Evolutionary conservation across 2,113 vertebrate genomes (phyloP).

Genomic region (Ptyas mucosa): DNA sequence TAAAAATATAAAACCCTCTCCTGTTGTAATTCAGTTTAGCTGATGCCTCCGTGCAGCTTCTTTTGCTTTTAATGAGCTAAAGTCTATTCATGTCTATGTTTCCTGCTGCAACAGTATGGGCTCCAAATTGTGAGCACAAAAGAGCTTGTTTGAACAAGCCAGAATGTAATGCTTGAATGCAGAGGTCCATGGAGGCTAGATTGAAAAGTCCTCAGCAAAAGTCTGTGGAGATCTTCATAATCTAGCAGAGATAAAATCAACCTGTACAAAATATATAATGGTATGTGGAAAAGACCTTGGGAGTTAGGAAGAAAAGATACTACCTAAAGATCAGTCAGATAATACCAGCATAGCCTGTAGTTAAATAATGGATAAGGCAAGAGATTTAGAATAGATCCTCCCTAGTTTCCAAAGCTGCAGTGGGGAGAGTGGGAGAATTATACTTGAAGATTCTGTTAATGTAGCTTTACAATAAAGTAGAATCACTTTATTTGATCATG

Average conservation of each 20-base stretch:
- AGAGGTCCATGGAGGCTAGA: background rate
- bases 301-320: background rate
- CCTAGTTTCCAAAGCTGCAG: background rate
- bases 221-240: background rate
- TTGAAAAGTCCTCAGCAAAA: slow-evolving; percentile 24
- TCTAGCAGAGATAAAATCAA: slow-evolving; percentile 20
- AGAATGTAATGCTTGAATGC: background rate
- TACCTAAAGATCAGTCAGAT: background rate
- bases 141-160: background rate
- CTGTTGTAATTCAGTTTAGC: background rate
- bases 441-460: background rate
- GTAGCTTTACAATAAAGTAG: background rate
- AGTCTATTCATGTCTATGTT: background rate
- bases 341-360: background rate
- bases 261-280: background rate
- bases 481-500: background rate
- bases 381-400: background rate
- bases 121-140: background rate
- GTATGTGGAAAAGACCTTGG: background rate
- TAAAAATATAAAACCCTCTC: background rate
- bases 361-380: background rate
- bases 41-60: background rate
- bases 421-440: background rate
- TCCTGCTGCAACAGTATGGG: background rate
- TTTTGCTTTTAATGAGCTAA: background rate